Evolutionary conservation across 2,113 vertebrate species (phyloP).

Genomic region (Tetraodon nigroviridis): DNA sequence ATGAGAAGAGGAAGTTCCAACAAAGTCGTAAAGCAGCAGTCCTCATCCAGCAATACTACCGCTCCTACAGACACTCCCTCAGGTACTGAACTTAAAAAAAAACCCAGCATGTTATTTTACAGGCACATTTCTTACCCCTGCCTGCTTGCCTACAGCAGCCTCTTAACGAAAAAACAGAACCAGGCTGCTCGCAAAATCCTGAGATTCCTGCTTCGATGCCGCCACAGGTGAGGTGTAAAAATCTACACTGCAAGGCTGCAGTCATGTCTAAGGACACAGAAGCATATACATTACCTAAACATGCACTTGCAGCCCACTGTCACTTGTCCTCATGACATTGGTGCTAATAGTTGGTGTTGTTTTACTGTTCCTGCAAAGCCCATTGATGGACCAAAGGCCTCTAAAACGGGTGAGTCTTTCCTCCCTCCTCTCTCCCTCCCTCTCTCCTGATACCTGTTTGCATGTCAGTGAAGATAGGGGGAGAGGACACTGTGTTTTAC

Average conservation of each 20-base stretch:
- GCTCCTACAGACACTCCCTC: slow-evolving; percentile 92
- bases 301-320: slow-evolving; percentile 45
- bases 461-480: slow-evolving; percentile 80
- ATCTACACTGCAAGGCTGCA: not conserved
- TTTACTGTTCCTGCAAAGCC: slow-evolving; percentile 95
- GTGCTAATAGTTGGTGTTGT: slow-evolving; percentile 99
- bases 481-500: slow-evolving; percentile 54
- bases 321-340: slow-evolving; percentile 40
- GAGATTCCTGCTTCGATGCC: slow-evolving; percentile 97
- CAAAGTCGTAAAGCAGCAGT: slow-evolving; percentile 93
- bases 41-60: slow-evolving; percentile 98
- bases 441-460: slow-evolving; percentile 86
- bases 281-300: slow-evolving; percentile 20
- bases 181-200: slow-evolving; percentile 99
- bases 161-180: slow-evolving; percentile 98
- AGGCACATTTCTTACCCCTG: not conserved
- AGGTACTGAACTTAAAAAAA: slow-evolving; percentile 68
- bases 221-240: slow-evolving; percentile 84
- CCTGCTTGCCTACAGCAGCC: slow-evolving; percentile 81
- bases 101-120: not conserved
- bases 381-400: slow-evolving; percentile 99
- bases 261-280: slow-evolving; percentile 3
- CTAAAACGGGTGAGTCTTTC: slow-evolving; percentile 94
- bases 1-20: slow-evolving; percentile 95
- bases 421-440: slow-evolving; percentile 38